Percentiles rank a stretch among this genome's conserved stretches.
phyloP scores from a whole-genome alignment of 2,113 vertebrate genomes.

The Muscicapa adusta region DNA sequence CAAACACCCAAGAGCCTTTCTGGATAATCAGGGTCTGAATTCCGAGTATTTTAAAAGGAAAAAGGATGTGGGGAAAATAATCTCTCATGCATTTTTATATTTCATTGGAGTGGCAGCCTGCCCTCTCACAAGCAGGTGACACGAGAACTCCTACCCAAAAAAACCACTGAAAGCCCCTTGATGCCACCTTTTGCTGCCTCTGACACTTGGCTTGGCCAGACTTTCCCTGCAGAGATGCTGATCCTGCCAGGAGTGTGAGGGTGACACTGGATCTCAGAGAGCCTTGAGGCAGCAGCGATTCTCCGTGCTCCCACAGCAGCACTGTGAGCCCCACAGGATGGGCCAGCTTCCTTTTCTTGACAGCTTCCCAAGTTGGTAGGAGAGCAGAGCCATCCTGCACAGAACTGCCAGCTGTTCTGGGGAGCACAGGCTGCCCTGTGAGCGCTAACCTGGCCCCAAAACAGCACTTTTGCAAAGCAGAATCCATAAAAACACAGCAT shows the following conservation, averaged over 20 bases:
- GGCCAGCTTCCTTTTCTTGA: neutral
- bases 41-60: neutral
- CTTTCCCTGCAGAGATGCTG: neutral
- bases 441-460: neutral
- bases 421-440: neutral
- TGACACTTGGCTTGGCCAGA: neutral
- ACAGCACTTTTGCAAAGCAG: neutral
- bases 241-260: accelerated
- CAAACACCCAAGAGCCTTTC: neutral
- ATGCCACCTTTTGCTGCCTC: neutral
- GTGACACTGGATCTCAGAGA: neutral
- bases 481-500: neutral
- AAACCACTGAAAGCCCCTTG: neutral
- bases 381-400: neutral
- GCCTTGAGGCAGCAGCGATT: neutral
- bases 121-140: accelerated
- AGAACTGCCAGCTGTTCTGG: neutral
- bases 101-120: neutral
- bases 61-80: neutral
- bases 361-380: neutral
- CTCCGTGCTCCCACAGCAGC: accelerated
- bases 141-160: neutral
- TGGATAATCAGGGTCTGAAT: neutral
- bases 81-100: neutral
- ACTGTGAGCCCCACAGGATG: accelerated